phyloP scores from a whole-genome alignment of 2,888 invertebrate genomes.

The Tiliacea citrago region DNA sequence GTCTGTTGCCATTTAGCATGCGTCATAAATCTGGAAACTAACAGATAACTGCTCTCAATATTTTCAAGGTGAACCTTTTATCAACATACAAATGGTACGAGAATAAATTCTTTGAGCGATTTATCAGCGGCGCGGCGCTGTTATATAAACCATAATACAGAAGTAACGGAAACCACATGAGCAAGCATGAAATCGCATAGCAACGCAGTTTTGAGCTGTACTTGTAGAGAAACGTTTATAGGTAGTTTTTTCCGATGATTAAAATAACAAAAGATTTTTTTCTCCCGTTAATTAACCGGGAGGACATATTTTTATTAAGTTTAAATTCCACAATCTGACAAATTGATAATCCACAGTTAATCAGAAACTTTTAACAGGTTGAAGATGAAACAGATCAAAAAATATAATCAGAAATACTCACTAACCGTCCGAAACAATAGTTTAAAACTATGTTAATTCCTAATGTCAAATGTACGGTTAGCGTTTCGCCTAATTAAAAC shows the following conservation, averaged over 20 bases:
- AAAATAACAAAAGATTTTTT: constrained; percentile 75
- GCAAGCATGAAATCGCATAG: not conserved
- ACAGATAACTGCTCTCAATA: constrained; percentile 15
- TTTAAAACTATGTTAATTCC: constrained; percentile 79
- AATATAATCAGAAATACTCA: constrained; percentile 84
- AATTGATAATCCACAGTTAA: constrained; percentile 86
- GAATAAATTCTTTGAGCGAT: constrained; percentile 1
- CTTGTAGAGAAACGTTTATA: not conserved
- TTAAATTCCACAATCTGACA: constrained; percentile 88
- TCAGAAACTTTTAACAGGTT: constrained; percentile 83
- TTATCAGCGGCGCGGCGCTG: constrained; percentile 7
- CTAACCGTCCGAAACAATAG: constrained; percentile 83
- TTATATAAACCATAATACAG: constrained; percentile 29
- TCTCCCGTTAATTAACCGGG: constrained; percentile 79
- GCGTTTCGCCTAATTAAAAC: constrained; percentile 80
- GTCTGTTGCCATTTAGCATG: not conserved
- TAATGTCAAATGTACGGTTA: constrained; percentile 83
- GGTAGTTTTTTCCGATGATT: constrained; percentile 7
- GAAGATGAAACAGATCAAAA: constrained; percentile 86
- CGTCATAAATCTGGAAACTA: constrained; percentile 1
- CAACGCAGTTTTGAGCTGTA: not conserved
- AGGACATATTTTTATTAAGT: constrained; percentile 86
- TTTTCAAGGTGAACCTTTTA: constrained; percentile 34
- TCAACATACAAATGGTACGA: constrained; percentile 16
- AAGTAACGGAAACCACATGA: constrained; percentile 11